Percentiles rank a stretch among this genome's conserved stretches.
Evolutionary conservation across 2,888 invertebrate species (phyloP).

Genomic region (Lymantria monacha): DNA sequence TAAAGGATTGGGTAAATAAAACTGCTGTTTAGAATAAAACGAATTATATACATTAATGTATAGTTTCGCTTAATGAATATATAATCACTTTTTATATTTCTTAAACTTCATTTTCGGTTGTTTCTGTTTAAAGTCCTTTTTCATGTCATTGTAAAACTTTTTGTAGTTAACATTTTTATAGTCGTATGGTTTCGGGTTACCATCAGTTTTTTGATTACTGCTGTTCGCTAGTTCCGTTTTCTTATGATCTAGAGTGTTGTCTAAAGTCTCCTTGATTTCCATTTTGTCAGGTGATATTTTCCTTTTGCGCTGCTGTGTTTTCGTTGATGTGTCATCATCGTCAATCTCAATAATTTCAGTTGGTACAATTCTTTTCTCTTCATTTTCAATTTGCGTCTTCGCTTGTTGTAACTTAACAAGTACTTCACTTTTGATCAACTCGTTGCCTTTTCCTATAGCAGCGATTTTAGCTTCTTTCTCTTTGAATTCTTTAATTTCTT

Average conservation of each 20-base stretch:
- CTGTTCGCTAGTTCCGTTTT: constrained; percentile 26
- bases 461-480: constrained; percentile 61
- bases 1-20: constrained; percentile 19
- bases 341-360: constrained; percentile 5
- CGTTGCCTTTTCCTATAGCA: constrained; percentile 55
- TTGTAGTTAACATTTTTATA: constrained; percentile 59
- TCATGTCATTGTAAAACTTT: constrained; percentile 53
- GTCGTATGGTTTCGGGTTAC: constrained; percentile 36
- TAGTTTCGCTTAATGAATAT: constrained; percentile 48
- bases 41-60: constrained; percentile 23
- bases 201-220: constrained; percentile 25
- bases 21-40: constrained; percentile 31
- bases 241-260: constrained; percentile 18
- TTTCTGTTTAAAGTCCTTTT: constrained; percentile 50
- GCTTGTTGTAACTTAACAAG: constrained; percentile 51
- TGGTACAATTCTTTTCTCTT: constrained; percentile 15
- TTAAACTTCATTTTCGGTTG: constrained; percentile 55
- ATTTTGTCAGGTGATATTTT: constrained; percentile 41
- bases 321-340: constrained; percentile 22
- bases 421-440: constrained; percentile 56
- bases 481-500: constrained; percentile 58
- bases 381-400: constrained; percentile 40
- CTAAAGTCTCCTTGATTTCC: constrained; percentile 28
- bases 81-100: constrained; percentile 46
- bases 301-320: constrained; percentile 43